phyloP scores from a whole-genome alignment of 1,140 invertebrate genomes.

The Spodoptera frugiperda region DNA sequence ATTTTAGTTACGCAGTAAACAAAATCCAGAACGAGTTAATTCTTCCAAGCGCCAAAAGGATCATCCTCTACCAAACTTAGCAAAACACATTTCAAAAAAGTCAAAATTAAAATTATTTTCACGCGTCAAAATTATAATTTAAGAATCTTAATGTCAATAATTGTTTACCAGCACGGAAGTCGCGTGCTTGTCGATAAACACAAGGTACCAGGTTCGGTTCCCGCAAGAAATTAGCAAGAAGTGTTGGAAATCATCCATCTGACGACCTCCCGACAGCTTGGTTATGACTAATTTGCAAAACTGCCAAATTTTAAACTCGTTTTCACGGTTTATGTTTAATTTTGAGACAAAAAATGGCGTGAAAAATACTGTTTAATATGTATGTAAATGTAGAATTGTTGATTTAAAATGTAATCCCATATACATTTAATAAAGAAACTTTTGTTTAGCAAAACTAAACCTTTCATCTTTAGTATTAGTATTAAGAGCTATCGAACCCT shows the following conservation, averaged over 20 bases:
- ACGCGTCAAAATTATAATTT: constrained; percentile 32
- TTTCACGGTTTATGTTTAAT: background rate
- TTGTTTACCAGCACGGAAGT: constrained; percentile 38
- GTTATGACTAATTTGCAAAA: constrained; percentile 35
- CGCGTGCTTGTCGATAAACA: constrained; percentile 36
- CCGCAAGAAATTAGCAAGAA: constrained; percentile 24
- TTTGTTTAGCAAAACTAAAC: too few species aligned
- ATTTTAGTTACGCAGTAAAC: too few species aligned
- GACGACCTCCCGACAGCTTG: constrained; percentile 27
- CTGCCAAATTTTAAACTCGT: constrained; percentile 17
- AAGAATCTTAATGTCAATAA: constrained; percentile 35
- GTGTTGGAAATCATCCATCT: constrained; percentile 27
- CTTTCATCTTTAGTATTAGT: too few species aligned
- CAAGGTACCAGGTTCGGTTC: constrained; percentile 14
- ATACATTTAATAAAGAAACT: too few species aligned
- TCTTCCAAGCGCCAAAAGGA: background rate
- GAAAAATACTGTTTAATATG: too few species aligned
- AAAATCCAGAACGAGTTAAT: too few species aligned
- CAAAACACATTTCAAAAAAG: background rate
- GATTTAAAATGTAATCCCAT: too few species aligned
- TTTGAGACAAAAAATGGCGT: too few species aligned
- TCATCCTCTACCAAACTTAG: constrained; percentile 12
- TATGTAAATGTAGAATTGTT: too few species aligned
- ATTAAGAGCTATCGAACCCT: too few species aligned
- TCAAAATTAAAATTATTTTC: constrained; percentile 27